phyloP scores from a whole-genome alignment of 1,140 invertebrate genomes.

The Drosophila athabasca region DNA sequence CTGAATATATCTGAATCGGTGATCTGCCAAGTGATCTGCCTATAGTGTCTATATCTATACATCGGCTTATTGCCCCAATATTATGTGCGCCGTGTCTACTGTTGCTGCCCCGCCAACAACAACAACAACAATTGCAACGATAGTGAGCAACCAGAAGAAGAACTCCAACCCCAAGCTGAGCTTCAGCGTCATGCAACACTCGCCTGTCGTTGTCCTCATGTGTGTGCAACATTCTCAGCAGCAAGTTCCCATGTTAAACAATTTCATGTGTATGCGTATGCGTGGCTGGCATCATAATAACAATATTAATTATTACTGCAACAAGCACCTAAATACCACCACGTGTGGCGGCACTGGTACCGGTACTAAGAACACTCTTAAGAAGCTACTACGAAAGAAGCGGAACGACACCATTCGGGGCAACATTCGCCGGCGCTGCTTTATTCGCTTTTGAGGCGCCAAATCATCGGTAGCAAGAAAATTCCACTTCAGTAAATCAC shows the following conservation, averaged over 20 bases:
- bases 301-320: constrained; percentile 23
- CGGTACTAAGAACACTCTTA: constrained; percentile 35
- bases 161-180: constrained; percentile 14
- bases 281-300: constrained; percentile 62
- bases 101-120: constrained; percentile 1
- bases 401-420: constrained; percentile 36
- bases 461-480: background rate
- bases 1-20: background rate
- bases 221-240: constrained; percentile 76
- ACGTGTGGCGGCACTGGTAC: constrained; percentile 31
- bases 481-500: background rate
- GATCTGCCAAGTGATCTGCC: constrained; percentile 11
- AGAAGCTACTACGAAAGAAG: constrained; percentile 71
- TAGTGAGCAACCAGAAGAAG: constrained; percentile 21
- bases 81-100: constrained; percentile 64
- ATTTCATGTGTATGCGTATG: constrained; percentile 76
- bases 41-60: constrained; percentile 11
- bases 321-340: constrained; percentile 25
- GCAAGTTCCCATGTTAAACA: constrained; percentile 73
- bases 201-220: constrained; percentile 68
- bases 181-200: constrained; percentile 74
- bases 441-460: constrained; percentile 56
- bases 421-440: constrained; percentile 26
- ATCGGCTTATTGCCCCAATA: constrained; percentile 48
- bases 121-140: constrained; percentile 22